Conservation (phyloP, 1,140 invertebrate species). For the Argopecten irradians region DNA sequence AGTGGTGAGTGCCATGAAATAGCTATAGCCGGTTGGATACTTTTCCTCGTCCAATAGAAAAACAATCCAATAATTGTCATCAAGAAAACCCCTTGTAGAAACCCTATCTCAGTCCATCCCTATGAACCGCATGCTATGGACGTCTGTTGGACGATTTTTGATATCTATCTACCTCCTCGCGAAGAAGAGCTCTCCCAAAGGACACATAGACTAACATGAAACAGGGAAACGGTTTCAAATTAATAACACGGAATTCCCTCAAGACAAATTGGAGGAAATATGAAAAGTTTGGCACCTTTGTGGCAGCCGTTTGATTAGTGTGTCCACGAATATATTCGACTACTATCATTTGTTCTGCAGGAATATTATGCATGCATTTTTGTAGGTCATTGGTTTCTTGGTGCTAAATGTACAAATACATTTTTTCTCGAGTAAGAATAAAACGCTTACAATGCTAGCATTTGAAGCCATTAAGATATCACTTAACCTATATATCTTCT, state of each 20-base stretch:
- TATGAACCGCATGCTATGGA: neutral
- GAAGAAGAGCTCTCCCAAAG: conserved; percentile 23
- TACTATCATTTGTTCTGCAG: neutral
- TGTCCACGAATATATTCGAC: neutral
- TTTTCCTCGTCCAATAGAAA: neutral
- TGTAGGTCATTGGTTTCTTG: too few species aligned
- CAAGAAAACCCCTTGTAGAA: neutral
- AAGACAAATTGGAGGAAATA: conserved; percentile 11
- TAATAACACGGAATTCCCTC: conserved; percentile 25
- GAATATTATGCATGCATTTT: too few species aligned
- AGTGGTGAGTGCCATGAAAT: neutral
- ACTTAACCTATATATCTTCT: too few species aligned
- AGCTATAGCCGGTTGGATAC: neutral
- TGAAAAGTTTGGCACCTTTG: conserved; percentile 20
- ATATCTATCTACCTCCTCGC: conserved; percentile 9
- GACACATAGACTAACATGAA: conserved; percentile 13
- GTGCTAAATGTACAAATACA: too few species aligned
- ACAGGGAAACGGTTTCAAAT: conserved; percentile 30
- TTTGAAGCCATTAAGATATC: too few species aligned
- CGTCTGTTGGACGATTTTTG: neutral
- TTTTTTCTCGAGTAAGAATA: too few species aligned
- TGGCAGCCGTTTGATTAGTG: neutral
- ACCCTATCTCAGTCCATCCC: neutral
- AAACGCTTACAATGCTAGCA: too few species aligned
- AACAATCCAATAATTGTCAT: conserved; percentile 5